Conservation (phyloP, 2,888 invertebrate species). For the Bombyx huttoni region DNA sequence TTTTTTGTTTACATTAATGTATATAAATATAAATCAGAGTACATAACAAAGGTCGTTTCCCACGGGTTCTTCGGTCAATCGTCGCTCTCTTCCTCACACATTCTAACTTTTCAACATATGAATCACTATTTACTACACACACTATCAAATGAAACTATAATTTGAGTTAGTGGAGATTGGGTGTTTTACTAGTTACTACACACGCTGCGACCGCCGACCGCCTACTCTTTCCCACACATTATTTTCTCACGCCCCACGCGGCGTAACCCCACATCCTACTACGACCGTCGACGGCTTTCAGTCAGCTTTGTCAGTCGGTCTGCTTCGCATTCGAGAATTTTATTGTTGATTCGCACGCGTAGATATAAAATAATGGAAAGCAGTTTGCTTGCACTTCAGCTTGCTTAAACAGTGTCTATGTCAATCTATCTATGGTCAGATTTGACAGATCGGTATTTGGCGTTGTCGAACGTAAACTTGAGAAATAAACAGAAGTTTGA, state of each 20-base stretch:
- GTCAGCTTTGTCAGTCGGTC: slow-evolving; percentile 33
- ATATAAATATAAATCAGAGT: slow-evolving; percentile 31
- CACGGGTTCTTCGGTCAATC: slow-evolving; percentile 70
- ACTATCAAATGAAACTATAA: slow-evolving; percentile 40
- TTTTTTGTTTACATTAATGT: slow-evolving; percentile 51
- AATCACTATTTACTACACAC: slow-evolving; percentile 56
- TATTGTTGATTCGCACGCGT: slow-evolving; percentile 35
- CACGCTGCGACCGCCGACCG: slow-evolving; percentile 72
- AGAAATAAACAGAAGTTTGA: slow-evolving; percentile 49
- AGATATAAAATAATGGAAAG: slow-evolving; percentile 28
- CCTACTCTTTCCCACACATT: slow-evolving; percentile 88
- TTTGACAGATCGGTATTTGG: slow-evolving; percentile 64
- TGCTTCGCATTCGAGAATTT: slow-evolving; percentile 25
- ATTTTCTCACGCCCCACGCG: slow-evolving; percentile 83
- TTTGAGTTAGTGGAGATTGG: neutral
- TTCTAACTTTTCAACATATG: slow-evolving; percentile 61
- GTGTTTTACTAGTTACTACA: slow-evolving; percentile 62
- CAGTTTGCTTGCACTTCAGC: slow-evolving; percentile 36
- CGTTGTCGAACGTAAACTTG: slow-evolving; percentile 53
- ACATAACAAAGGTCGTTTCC: slow-evolving; percentile 70
- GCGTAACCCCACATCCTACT: slow-evolving; percentile 83
- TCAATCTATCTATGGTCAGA: slow-evolving; percentile 47
- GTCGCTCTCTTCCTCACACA: slow-evolving; percentile 67
- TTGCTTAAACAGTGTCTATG: neutral
- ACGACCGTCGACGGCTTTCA: slow-evolving; percentile 45